Evolutionary conservation across 2,888 invertebrate species (phyloP).

Genomic region (Yponomeuta cagnagella): DNA sequence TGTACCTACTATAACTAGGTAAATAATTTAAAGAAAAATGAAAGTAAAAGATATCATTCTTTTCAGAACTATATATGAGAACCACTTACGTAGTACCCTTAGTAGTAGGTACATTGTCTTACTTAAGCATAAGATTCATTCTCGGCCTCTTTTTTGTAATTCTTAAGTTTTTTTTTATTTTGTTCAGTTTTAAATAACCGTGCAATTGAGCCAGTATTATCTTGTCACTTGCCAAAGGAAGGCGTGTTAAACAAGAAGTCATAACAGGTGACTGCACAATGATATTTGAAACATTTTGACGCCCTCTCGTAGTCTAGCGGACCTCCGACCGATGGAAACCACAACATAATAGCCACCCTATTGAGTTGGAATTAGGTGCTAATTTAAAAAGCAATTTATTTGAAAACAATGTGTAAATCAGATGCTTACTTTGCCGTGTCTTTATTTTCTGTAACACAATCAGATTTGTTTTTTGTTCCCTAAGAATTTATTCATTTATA

Average conservation of each 20-base stretch:
- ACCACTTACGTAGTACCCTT: no score
- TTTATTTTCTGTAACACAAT: neutral
- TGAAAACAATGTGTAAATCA: neutral
- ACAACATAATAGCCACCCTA: neutral
- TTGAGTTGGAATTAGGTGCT: neutral
- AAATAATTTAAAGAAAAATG: no score
- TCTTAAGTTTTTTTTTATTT: neutral
- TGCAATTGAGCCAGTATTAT: conserved; percentile 2
- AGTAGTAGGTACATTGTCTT: no score
- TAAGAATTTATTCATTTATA: neutral
- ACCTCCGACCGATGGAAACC: neutral
- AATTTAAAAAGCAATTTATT: neutral
- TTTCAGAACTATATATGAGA: no score
- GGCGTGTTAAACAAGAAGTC: conserved; percentile 42
- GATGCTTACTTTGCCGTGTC: neutral
- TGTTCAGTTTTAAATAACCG: neutral
- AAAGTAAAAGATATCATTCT: no score
- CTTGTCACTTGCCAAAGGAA: conserved; percentile 11
- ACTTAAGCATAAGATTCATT: neutral
- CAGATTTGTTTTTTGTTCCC: neutral
- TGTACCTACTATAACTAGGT: no score
- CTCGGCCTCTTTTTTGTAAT: neutral
- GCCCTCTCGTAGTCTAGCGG: conserved; percentile 25
- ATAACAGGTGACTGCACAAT: conserved; percentile 55
- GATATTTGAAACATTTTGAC: conserved; percentile 54